A percentile compares a stretch with the other conserved stretches of the same genome.
These are phyloP conservation scores for Pseudotriccus pelzelni DNA, from an alignment of 2,797 vertebrate species.

Conservation along the genomic window DNA sequence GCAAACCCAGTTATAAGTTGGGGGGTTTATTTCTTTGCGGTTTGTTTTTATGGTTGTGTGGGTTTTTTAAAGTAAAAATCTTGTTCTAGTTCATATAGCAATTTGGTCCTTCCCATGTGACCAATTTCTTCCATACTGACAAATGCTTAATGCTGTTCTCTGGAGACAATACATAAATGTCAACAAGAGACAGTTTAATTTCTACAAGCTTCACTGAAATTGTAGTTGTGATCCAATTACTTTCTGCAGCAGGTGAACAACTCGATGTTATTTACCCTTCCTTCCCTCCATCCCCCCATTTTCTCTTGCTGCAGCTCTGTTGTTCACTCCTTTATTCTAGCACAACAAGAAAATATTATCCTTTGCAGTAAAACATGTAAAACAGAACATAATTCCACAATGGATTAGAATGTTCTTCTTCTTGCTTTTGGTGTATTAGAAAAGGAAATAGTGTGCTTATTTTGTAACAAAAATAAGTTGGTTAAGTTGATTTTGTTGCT, in stretches of 20 bases:
- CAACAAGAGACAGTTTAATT: not conserved
- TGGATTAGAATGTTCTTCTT: not conserved
- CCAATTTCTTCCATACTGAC: not conserved
- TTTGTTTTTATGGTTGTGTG: not conserved
- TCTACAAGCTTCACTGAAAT: not conserved
- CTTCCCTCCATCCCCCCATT: not conserved
- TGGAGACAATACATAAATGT: not conserved
- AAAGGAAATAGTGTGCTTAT: not conserved
- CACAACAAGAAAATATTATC: not conserved
- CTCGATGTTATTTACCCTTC: not conserved
- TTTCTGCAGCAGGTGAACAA: not conserved
- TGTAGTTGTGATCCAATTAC: not conserved
- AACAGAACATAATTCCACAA: not conserved
- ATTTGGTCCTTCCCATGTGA: not conserved
- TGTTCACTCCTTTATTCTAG: not conserved
- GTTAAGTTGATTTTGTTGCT: not conserved
- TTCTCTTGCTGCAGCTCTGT: not conserved
- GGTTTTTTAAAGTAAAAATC: not conserved
- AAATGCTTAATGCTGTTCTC: not conserved
- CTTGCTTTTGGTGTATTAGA: not conserved
- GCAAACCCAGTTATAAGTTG: not conserved
- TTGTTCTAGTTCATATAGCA: not conserved
- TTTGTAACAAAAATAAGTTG: not conserved
- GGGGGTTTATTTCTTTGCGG: not conserved
- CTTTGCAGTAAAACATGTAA: not conserved